Conservation (phyloP, 30 jellyfish, hydroid and myxozoan genomes). For the Turritopsis rubra region DNA sequence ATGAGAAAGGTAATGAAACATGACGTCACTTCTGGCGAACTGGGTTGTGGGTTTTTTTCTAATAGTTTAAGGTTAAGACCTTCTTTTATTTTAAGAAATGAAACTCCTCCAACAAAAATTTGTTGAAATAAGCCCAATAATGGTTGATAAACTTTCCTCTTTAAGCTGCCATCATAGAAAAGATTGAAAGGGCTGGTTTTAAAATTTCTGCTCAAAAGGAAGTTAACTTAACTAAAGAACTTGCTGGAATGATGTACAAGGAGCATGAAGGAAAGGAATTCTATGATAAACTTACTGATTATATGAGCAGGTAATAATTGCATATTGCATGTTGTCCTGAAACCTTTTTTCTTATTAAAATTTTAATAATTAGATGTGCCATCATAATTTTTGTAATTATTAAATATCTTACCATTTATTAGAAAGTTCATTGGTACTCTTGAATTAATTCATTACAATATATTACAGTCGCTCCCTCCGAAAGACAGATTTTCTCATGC, state of each 20-base stretch:
- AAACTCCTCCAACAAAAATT: no score
- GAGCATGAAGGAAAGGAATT: constrained; percentile 88
- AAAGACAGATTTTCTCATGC: no score
- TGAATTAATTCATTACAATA: no score
- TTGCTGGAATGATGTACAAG: constrained; percentile 69
- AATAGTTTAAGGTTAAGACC: no score
- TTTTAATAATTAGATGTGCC: neutral
- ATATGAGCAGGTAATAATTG: constrained; percentile 94
- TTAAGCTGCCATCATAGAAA: constrained; percentile 54
- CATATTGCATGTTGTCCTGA: no score
- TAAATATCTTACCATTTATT: no score
- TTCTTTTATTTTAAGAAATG: neutral
- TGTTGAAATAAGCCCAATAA: no score
- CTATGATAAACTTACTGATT: constrained; percentile 64
- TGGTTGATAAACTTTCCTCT: neutral
- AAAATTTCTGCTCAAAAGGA: constrained; percentile 87
- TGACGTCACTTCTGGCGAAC: neutral
- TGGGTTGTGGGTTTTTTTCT: neutral
- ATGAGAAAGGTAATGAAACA: constrained; percentile 43
- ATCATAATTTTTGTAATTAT: neutral
- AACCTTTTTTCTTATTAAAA: neutral
- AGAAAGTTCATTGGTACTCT: no score
- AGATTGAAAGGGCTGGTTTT: constrained; percentile 75
- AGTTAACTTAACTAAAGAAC: constrained; percentile 59
- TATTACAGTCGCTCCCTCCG: no score